Percentiles rank a stretch among this genome's conserved stretches.
Evolutionary conservation across 2,113 vertebrate genomes (phyloP).

Genomic region (Pygoscelis adeliae): DNA sequence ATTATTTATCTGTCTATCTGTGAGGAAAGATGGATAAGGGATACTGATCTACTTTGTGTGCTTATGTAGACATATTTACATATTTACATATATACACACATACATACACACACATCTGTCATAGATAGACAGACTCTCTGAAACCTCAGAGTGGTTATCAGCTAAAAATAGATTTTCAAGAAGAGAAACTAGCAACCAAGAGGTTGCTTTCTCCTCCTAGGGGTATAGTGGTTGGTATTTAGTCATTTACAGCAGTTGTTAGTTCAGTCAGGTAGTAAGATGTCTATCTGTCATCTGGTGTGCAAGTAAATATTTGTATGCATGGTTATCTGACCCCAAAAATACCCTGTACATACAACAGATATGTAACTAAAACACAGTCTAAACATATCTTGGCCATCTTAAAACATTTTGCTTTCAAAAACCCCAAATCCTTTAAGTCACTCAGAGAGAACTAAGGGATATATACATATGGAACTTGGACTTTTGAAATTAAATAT

Average conservation of each 20-base stretch:
- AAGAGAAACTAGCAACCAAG: neutral
- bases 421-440: conserved; percentile 24
- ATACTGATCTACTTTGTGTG: neutral
- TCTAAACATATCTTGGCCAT: neutral
- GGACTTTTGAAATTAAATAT: conserved; percentile 29
- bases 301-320: neutral
- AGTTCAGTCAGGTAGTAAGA: neutral
- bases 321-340: neutral
- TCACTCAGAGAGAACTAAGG: neutral
- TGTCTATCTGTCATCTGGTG: neutral
- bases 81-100: neutral
- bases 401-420: neutral
- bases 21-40: neutral
- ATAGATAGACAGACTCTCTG: neutral
- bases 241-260: neutral
- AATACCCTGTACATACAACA: neutral
- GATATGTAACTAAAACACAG: neutral
- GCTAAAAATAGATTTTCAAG: neutral
- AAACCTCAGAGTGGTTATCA: neutral
- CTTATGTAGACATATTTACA: neutral
- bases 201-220: neutral
- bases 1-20: neutral
- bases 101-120: neutral
- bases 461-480: neutral
- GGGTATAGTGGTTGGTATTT: neutral